Conservation (phyloP, 2,888 invertebrate genomes). For the Plagiodera versicolora region DNA sequence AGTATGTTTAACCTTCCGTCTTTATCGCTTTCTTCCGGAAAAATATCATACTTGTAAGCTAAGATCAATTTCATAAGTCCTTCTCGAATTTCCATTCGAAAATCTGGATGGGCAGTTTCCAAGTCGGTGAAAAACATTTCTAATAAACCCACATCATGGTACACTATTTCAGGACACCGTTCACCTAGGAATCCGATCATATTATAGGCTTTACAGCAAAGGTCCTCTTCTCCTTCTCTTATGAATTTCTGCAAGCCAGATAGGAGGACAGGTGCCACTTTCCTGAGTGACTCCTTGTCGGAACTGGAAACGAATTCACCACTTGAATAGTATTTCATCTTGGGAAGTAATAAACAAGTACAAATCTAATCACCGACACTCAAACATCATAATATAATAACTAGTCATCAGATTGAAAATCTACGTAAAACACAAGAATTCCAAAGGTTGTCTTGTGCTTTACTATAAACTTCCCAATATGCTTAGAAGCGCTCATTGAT, state of each 20-base stretch:
- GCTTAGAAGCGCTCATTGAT: no score
- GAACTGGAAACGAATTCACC: no score
- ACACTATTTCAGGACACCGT: conserved; percentile 64
- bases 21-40: conserved; percentile 47
- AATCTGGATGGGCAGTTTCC: conserved; percentile 52
- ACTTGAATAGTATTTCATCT: no score
- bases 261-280: conserved; percentile 72
- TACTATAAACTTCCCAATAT: no score
- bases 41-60: conserved; percentile 49
- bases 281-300: conserved; percentile 62
- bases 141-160: conserved; percentile 66
- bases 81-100: conserved; percentile 51
- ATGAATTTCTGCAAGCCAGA: conserved; percentile 74
- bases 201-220: conserved; percentile 72
- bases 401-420: no score
- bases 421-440: no score
- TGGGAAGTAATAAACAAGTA: no score
- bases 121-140: conserved; percentile 58
- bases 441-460: no score
- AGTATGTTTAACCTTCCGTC: conserved; percentile 50
- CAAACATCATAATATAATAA: no score
- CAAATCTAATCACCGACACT: no score
- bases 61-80: conserved; percentile 49
- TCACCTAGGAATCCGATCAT: conserved; percentile 71
- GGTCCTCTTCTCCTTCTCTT: conserved; percentile 63